Conservation (phyloP, 1,140 invertebrate species). For the Formica exsecta region DNA sequence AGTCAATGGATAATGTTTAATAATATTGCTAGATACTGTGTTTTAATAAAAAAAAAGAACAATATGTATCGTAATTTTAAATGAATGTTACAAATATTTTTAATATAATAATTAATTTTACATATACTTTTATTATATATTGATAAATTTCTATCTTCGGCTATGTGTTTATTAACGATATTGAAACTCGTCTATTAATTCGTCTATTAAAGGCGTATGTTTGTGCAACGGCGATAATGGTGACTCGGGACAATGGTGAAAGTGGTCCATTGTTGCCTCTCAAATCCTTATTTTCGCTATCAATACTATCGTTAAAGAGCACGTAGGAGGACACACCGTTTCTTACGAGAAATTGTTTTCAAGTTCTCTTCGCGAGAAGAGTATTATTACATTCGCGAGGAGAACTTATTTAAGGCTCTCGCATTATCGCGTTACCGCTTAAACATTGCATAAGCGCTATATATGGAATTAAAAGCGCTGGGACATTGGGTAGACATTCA, state of each 20-base stretch:
- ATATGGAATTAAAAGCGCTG: slow-evolving; percentile 36
- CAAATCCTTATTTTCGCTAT: slow-evolving; percentile 46
- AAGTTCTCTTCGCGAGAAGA: not conserved
- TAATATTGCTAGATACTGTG: not conserved
- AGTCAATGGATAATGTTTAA: not conserved
- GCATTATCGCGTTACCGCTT: slow-evolving; percentile 14
- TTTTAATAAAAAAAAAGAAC: not conserved
- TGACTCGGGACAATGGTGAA: slow-evolving; percentile 52
- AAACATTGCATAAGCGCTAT: slow-evolving; percentile 56
- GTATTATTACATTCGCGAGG: slow-evolving; percentile 20
- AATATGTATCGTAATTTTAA: not conserved
- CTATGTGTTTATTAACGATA: not conserved
- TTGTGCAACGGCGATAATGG: slow-evolving; percentile 38
- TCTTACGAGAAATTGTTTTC: slow-evolving; percentile 28
- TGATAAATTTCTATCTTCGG: not conserved
- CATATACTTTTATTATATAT: not conserved
- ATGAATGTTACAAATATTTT: not conserved
- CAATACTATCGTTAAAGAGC: slow-evolving; percentile 25
- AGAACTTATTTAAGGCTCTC: slow-evolving; percentile 34
- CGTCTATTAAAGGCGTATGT: slow-evolving; percentile 8
- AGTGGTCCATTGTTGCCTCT: slow-evolving; percentile 51
- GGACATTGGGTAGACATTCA: slow-evolving; percentile 29
- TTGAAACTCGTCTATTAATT: slow-evolving; percentile 19
- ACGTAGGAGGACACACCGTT: slow-evolving; percentile 32
- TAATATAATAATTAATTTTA: not conserved